Base-by-base conservation (phyloP, 1,140 invertebrate species). In the Triops longicaudatus region DNA sequence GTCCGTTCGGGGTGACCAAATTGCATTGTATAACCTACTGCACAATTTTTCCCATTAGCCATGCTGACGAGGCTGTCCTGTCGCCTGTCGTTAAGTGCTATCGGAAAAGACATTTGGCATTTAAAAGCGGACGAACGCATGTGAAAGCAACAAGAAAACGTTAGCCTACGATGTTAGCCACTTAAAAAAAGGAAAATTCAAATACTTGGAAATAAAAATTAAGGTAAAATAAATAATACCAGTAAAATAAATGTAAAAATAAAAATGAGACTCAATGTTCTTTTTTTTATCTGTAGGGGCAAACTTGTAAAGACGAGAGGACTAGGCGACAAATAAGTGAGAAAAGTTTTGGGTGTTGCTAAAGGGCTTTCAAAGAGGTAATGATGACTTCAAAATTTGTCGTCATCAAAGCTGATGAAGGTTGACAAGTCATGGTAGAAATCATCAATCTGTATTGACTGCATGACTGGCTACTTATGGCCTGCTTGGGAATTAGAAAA, bases 401-500 rank as follows among this genome's bases (percentile, higher is more conserved):
- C 50, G 50, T 63, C 50, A 63, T 63, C 50, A 63, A 63, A 63
- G 50, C 50, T 63, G 50, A 63, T 63, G n/a, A 22, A 6, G 50
- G 50, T 63, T 63, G 50, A 63, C 50, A 63, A 63, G 50, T 63
- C 50, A 63, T 63, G 50, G 50, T 63, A 22, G 50, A 17, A 22
- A 63, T 63, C 50, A 63, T 63, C 50, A 63, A 63, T 63, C 50
- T 63, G 50, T 63, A 63, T 63, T 63, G 50, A 63, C 50, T 63
- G 50, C 50, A 63, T 63, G 50, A 63, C 50, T 63, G 50, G 50
- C 50, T 63, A 63, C 50, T 63, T 63, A 63, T 63, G 22, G 9
- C 50, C 50, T 10, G 50, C 50, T 63, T 9, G 31, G 31, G 50
- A 63, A 63, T 63, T 63, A 63, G 50, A 63, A 63, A 63, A 63